Base-by-base conservation (phyloP, 2,888 invertebrate genomes). In the Lepeophtheirus nordmannii region DNA sequence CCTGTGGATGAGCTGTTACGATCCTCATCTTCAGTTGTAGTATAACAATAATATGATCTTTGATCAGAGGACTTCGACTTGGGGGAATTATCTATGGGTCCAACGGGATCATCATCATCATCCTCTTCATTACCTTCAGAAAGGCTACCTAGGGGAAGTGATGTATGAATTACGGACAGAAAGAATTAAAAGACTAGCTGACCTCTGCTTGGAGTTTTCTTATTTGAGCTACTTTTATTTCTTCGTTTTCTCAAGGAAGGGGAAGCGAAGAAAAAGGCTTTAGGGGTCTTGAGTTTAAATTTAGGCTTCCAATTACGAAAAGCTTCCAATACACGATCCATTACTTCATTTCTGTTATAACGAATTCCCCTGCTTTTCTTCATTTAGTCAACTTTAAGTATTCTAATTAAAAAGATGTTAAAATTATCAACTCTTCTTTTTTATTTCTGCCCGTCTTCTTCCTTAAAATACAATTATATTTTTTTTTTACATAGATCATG, bases 1-100 rank as follows among this genome's bases (percentile, higher is more conserved):
- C 30, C 30, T 30, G 30, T 30, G 7, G 30, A 30, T 5, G 30
- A 30, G 30, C 30, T 30, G 7, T 30, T 30, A 30, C 30, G 37
- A 68, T 67, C 12, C 60, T 67, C 38, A 69, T 67, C 22, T 69
- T 62, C 39, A 68, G 30, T 67, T 17, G 46, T 62, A 9, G 69
- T 68, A 67, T 69, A 69, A 68, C 69, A 69, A 30, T 68, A 66
- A 58, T 69, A 68, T 9, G 68, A 22, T 39, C 58, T 62, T 58
- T 67, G 68, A 5, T 62, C 68, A 40, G 67, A 68, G 38, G 63
- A 66, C 62, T 65, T 66, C 38, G 58, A 23, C 40, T 58, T 57
- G 59, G 61, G 62, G 39, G 63, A 40, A 22, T 22, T 38, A 62
- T 62, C 63, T 40, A 62, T 62, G 63, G 22, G 46, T 40, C 63